Conservation (phyloP, 2,113 vertebrate species). For the Rhizomys pruinosus region DNA sequence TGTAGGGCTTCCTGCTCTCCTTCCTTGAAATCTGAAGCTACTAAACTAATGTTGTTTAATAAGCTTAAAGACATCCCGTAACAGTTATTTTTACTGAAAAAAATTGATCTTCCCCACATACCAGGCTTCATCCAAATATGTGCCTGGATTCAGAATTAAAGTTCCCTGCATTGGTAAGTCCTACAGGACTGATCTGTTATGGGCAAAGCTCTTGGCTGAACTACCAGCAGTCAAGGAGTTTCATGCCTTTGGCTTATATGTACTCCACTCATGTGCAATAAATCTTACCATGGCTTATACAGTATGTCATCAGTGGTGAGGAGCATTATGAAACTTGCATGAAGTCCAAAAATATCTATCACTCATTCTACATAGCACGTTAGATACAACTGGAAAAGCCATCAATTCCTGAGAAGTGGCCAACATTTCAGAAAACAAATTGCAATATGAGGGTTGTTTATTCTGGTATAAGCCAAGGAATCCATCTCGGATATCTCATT, state of each 20-base stretch:
- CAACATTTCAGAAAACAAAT: conserved; percentile 40
- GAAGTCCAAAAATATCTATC: background rate
- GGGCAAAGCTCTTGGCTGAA: background rate
- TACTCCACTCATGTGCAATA: background rate
- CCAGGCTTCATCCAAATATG: background rate
- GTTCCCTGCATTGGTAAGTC: background rate
- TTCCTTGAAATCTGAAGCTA: background rate
- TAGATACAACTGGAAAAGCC: conserved; percentile 29
- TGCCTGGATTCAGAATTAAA: background rate
- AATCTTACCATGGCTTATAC: background rate
- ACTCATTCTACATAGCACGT: conserved; percentile 23
- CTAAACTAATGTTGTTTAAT: background rate
- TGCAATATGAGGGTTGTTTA: background rate
- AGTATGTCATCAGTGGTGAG: background rate
- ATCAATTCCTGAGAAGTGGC: conserved; percentile 8
- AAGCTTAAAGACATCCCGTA: background rate
- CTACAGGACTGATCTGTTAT: background rate
- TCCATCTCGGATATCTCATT: conserved; percentile 25
- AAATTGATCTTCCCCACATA: background rate
- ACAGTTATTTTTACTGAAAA: background rate
- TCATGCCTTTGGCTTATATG: background rate
- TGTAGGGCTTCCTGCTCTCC: background rate
- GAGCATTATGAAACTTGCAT: background rate
- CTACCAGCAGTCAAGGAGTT: background rate
- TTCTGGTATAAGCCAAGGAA: background rate